Evolutionary conservation across 1,140 invertebrate species (phyloP), one percentile per base, ranked within the genome.

Genomic region (Oryctes rhinoceros): DNA sequence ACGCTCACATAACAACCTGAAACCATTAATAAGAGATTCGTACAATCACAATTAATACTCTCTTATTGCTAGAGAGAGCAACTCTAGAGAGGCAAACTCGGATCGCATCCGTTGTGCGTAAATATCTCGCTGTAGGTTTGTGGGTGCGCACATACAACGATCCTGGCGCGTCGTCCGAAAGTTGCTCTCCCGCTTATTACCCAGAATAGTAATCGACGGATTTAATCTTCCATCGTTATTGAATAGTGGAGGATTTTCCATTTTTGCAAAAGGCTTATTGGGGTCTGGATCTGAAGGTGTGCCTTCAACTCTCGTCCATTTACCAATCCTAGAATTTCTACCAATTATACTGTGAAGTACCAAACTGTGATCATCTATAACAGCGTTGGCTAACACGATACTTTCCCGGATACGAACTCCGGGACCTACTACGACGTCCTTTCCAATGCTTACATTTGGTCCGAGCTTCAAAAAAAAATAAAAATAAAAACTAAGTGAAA

Each of bases 201-300:
- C 97, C 84, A 99, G 90, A 85, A 99, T 98, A 39, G 98, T 99
- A 75, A 99, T 98, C 0, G 98, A 99, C 3, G 98, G 98, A 91
- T 99, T 99, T 0, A 99, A 89, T 86, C 96, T 92, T 6, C 98
- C 98, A 86, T 98, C 95, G 11, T 89, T 89, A 85, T 98, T 98
- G 88, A 99, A 99, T 3, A 99, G 89, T 0, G 96, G 93, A 15
- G 93, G 93, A 88, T 99, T 98, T 84, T 99, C 98, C 93, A 99
- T 97, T 90, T 99, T 99, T 0, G 98, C 97, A 89, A 99, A 99
- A 0, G 98, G 96, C 87, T 99, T 98, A 89, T 99, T 98, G 0
- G 98, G 97, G 90, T 99, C 98, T 0, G 98, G 98, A 89, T 99
- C 97, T 83, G 96, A 96, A 0, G 97, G 97, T 0, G 98, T 99